Evolutionary conservation across 1,140 invertebrate genomes (phyloP).

Genomic region (Gonatopus flavifemur): DNA sequence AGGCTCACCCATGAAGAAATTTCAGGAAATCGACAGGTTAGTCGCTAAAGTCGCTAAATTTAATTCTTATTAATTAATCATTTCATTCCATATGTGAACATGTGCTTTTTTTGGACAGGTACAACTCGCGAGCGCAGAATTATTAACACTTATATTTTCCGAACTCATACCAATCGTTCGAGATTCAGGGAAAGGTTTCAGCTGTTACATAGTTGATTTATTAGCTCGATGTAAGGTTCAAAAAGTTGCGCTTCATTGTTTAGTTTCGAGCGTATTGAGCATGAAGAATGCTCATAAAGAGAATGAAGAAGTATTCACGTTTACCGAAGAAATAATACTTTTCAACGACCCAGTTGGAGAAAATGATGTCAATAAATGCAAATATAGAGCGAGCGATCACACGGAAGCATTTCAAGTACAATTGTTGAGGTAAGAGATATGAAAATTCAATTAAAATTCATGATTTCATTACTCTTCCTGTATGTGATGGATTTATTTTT

Average conservation of each 20-base stretch:
- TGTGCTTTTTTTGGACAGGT: conserved; percentile 58
- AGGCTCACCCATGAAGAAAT: conserved; percentile 74
- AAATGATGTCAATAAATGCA: conserved; percentile 58
- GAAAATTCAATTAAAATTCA: background rate
- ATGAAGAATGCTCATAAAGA: conserved; percentile 57
- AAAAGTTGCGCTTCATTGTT: conserved; percentile 83
- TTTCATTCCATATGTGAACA: background rate
- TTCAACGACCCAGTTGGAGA: conserved; percentile 75
- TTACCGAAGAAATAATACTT: conserved; percentile 81
- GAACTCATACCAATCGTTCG: conserved; percentile 81
- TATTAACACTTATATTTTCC: conserved; percentile 75
- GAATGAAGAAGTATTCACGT: conserved; percentile 62
- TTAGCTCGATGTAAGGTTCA: conserved; percentile 83
- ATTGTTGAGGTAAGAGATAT: conserved; percentile 62
- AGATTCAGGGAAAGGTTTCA: conserved; percentile 79
- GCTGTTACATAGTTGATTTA: conserved; percentile 81
- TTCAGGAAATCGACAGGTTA: conserved; percentile 69
- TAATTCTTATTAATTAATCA: background rate
- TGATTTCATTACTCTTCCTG: conserved; percentile 3
- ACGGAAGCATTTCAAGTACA: conserved; percentile 79
- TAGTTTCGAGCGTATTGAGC: conserved; percentile 76
- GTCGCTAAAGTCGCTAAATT: conserved; percentile 9
- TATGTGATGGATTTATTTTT: conserved; percentile 9
- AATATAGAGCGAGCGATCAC: conserved; percentile 65
- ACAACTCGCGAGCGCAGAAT: conserved; percentile 76